These are phyloP conservation scores for Endomychus coccineus DNA, from an alignment of 2,888 invertebrate genomes.

Conservation along the genomic window DNA sequence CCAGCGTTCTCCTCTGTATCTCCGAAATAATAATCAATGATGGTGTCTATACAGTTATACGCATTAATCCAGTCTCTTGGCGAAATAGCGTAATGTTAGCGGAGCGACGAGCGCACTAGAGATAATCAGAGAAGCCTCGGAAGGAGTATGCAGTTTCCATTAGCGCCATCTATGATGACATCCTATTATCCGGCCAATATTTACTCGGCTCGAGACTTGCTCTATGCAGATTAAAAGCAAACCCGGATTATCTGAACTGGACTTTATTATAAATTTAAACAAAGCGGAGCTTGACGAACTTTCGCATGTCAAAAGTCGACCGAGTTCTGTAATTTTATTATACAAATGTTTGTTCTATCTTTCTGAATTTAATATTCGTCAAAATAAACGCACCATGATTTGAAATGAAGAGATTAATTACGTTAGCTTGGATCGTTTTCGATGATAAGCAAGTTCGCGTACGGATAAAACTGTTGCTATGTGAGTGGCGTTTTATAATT, in stretches of 20 bases:
- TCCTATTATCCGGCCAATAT: conserved; percentile 21
- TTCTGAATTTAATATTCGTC: no score
- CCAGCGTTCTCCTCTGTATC: conserved; percentile 9
- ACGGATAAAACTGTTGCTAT: no score
- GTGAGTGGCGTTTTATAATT: no score
- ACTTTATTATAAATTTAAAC: conserved; percentile 19
- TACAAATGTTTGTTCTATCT: no score
- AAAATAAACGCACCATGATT: no score
- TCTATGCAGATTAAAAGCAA: conserved; percentile 20
- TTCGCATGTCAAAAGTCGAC: no score
- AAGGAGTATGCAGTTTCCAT: conserved; percentile 23
- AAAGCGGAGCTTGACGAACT: no score
- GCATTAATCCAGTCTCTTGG: conserved; percentile 7
- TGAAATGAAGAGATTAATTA: no score
- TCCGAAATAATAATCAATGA: conserved; percentile 13
- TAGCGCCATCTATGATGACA: conserved; percentile 19
- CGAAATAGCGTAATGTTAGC: conserved; percentile 9
- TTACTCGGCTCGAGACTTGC: conserved; percentile 17
- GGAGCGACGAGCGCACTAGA: conserved; percentile 7
- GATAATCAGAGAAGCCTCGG: conserved; percentile 3
- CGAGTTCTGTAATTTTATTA: no score
- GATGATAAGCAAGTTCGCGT: no score
- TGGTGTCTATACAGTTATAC: conserved; percentile 6
- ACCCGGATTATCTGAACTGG: conserved; percentile 18
- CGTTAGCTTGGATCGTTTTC: no score